Conservation (phyloP, 1,140 invertebrate species). For the Conus ventricosus region DNA sequence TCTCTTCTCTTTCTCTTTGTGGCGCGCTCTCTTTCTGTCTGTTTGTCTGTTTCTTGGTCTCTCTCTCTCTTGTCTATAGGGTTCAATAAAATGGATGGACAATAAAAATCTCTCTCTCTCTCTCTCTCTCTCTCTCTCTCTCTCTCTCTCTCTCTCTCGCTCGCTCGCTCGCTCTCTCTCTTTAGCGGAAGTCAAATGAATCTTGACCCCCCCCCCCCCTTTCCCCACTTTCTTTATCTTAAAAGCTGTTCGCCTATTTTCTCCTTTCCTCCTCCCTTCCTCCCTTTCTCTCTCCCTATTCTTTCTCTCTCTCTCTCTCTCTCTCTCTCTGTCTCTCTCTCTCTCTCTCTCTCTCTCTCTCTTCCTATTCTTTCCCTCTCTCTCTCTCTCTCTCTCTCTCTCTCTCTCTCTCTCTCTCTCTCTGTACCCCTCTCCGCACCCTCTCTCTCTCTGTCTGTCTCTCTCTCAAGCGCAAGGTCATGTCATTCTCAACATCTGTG, state of each 20-base stretch:
- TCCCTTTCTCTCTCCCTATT: neutral
- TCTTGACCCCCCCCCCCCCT: too few relatives aligned
- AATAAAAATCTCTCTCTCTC: too few relatives aligned
- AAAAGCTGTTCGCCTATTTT: neutral
- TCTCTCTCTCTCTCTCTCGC: too few relatives aligned
- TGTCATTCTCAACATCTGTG: too few relatives aligned
- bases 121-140: too few relatives aligned
- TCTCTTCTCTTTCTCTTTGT: neutral
- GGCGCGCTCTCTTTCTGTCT: neutral
- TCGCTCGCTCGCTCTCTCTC: too few relatives aligned
- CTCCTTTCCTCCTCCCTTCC: neutral
- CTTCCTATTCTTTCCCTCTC: neutral
- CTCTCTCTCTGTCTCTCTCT: neutral
- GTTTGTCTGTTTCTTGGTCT: neutral
- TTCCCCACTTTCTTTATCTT: too few relatives aligned
- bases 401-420: neutral
- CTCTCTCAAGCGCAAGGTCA: too few relatives aligned
- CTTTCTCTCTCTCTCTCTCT: neutral
- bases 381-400: neutral
- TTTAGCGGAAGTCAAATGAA: too few relatives aligned
- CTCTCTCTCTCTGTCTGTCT: neutral
- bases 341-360: neutral
- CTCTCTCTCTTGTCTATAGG: neutral
- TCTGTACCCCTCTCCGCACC: neutral
- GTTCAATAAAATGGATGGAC: too few relatives aligned